phyloP scores from a whole-genome alignment of 2,888 invertebrate genomes.

The Nebria salina region DNA sequence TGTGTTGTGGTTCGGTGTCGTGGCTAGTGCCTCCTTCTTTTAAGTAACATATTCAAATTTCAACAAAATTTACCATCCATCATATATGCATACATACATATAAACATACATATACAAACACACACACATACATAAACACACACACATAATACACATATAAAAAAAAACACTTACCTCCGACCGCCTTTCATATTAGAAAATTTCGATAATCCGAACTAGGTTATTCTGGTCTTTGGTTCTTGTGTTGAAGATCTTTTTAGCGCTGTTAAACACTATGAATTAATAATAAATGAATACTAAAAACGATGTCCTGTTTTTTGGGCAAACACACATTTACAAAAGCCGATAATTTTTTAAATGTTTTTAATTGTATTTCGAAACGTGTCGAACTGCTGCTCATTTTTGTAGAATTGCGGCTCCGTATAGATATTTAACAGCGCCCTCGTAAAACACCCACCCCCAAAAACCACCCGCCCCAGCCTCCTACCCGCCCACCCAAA shows the following conservation, averaged over 20 bases:
- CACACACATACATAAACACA: constrained; percentile 7
- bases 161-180: neutral
- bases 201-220: neutral
- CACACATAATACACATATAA: neutral
- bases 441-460: too few species aligned
- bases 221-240: constrained; percentile 2
- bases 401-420: too few species aligned
- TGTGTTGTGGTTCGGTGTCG: constrained; percentile 22
- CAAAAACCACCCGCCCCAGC: neutral
- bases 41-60: constrained; percentile 3
- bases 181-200: too few species aligned
- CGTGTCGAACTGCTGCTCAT: too few species aligned
- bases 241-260: neutral
- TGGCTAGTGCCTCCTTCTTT: constrained; percentile 29
- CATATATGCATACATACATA: constrained; percentile 3
- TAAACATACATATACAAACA: neutral
- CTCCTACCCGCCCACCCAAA: neutral
- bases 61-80: neutral
- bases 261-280: neutral
- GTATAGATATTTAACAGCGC: too few species aligned
- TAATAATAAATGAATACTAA: neutral
- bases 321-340: neutral
- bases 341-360: neutral
- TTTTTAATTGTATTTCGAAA: too few species aligned
- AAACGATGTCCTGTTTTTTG: neutral